These are phyloP conservation scores for Clarias laeviceps DNA, from an alignment of 2,797 vertebrate genomes.

Conservation along the genomic window DNA sequence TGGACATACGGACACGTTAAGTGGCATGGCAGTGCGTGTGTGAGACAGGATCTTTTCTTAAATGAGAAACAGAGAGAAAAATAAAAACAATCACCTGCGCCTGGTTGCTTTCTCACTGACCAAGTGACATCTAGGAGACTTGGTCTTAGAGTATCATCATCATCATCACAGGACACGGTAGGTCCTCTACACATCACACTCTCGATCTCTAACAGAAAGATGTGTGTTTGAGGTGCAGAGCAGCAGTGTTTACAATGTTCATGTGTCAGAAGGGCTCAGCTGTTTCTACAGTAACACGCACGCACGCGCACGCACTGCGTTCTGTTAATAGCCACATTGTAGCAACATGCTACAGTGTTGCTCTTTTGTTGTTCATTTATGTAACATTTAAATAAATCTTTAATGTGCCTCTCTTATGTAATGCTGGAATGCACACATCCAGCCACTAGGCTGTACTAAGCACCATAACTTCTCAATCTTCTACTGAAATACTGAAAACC, in stretches of 20 bases:
- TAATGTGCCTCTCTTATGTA: conserved; percentile 68
- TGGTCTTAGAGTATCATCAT: background rate
- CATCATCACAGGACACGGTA: conserved; percentile 15
- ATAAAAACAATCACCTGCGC: background rate
- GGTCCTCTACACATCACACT: background rate
- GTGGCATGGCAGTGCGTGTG: conserved; percentile 50
- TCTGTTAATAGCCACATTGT: background rate
- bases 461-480: background rate
- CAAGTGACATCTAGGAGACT: conserved; percentile 19
- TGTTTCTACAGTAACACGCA: conserved; percentile 15
- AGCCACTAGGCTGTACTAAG: conserved; percentile 50
- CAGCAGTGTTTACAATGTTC: conserved; percentile 32
- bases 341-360: background rate
- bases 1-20: conserved; percentile 40
- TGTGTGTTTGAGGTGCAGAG: background rate
- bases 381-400: conserved; percentile 16
- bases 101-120: background rate
- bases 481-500: background rate
- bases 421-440: conserved; percentile 63
- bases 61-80: background rate
- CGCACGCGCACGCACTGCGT: background rate
- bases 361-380: background rate
- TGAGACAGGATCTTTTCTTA: background rate
- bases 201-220: background rate
- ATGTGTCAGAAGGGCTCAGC: background rate